Percentiles rank a stretch among this genome's conserved stretches.
Evolutionary conservation across 1,140 invertebrate genomes (phyloP).

Genomic region (Euura lappo): DNA sequence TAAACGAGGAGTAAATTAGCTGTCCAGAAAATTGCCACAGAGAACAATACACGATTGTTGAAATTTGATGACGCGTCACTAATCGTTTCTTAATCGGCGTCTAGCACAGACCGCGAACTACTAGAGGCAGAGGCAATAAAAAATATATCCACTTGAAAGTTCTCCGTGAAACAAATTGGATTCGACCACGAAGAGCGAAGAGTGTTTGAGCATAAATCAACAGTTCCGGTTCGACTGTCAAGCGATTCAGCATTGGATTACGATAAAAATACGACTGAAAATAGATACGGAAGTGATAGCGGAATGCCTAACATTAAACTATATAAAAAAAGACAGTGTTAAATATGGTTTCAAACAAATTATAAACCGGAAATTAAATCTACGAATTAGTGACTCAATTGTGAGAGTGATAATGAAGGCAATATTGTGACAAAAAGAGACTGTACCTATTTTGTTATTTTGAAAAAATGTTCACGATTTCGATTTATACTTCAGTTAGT

Average conservation of each 20-base stretch:
- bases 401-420: background rate
- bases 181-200: background rate
- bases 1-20: background rate
- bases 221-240: background rate
- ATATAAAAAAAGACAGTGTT: background rate
- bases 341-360: slow-evolving; percentile 2
- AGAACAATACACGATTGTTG: background rate
- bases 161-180: slow-evolving; percentile 9
- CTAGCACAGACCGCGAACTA: background rate
- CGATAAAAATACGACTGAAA: background rate
- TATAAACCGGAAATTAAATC: background rate
- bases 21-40: background rate
- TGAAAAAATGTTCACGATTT: background rate
- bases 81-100: background rate
- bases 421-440: background rate
- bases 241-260: background rate
- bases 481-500: background rate
- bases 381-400: background rate
- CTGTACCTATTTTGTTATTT: background rate
- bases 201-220: background rate
- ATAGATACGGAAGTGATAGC: background rate
- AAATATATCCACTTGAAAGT: background rate
- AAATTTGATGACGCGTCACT: background rate
- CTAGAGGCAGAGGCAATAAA: background rate
- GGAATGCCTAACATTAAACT: background rate